Evolutionary conservation across 2,797 vertebrate species (phyloP).

Genomic region (Enteromius anoplus): DNA sequence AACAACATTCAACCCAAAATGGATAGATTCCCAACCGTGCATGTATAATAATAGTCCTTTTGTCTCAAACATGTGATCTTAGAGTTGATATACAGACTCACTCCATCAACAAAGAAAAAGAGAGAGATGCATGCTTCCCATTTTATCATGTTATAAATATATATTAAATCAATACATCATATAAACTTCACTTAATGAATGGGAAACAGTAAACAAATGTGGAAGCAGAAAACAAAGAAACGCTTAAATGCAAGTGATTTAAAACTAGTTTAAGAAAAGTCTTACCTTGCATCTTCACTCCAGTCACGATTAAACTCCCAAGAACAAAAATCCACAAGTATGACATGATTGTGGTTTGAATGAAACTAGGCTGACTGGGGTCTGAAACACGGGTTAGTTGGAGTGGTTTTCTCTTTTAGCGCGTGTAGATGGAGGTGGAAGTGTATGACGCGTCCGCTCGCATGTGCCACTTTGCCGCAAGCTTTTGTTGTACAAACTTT

Average conservation of each 20-base stretch:
- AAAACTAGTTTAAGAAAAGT: neutral
- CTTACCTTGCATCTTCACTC: slow-evolving; percentile 69
- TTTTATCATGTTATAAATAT: neutral
- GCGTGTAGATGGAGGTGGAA: neutral
- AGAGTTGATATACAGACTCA: neutral
- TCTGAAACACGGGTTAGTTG: neutral
- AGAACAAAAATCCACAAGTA: slow-evolving; percentile 80
- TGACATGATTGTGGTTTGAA: slow-evolving; percentile 72
- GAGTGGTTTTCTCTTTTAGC: too few species aligned
- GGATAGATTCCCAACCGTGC: neutral
- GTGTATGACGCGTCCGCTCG: neutral
- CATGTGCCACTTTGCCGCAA: slow-evolving; percentile 29
- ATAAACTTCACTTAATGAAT: neutral
- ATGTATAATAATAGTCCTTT: neutral
- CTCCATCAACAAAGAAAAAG: neutral
- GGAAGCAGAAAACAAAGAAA: neutral
- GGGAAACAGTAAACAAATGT: neutral
- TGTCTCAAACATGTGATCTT: neutral
- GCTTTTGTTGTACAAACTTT: slow-evolving; percentile 55
- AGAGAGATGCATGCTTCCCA: neutral
- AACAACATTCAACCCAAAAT: too few species aligned
- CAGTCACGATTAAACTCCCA: slow-evolving; percentile 71
- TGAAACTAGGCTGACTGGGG: neutral
- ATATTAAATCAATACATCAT: neutral
- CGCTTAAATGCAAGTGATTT: neutral